A percentile compares a stretch with the other conserved stretches of the same genome.
These are phyloP conservation scores for Carduelis carduelis DNA, from an alignment of 2,797 vertebrate genomes.

Conservation along the genomic window DNA sequence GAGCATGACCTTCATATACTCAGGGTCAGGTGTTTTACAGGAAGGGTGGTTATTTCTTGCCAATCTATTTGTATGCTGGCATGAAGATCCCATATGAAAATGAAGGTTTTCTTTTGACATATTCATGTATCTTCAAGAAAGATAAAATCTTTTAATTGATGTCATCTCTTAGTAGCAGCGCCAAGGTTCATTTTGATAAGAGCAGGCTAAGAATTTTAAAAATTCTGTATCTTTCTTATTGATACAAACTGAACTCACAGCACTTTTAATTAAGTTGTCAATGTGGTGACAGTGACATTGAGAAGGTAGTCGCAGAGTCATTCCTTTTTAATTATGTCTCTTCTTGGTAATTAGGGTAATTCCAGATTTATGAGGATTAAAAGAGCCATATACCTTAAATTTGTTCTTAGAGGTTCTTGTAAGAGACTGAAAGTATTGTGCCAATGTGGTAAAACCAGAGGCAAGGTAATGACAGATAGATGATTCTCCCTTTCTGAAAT, in stretches of 20 bases:
- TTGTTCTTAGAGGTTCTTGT: conserved; percentile 26
- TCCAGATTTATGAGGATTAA: conserved; percentile 60
- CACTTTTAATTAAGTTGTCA: conserved; percentile 67
- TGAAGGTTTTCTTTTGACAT: conserved; percentile 18
- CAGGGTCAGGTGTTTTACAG: neutral
- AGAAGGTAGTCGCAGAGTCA: conserved; percentile 41
- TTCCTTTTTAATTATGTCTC: conserved; percentile 39
- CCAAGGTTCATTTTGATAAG: conserved; percentile 12
- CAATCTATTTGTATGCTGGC: conserved; percentile 3
- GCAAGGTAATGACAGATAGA: neutral
- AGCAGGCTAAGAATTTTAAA: neutral
- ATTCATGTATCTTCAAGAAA: neutral
- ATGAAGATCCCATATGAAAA: neutral
- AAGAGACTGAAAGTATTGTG: neutral
- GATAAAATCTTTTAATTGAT: conserved; percentile 16
- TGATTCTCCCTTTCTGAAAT: conserved; percentile 4
- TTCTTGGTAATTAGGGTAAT: conserved; percentile 56
- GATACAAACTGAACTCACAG: conserved; percentile 36
- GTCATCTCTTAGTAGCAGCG: neutral
- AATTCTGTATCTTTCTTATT: conserved; percentile 37
- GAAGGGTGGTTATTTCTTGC: conserved; percentile 10
- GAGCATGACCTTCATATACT: neutral
- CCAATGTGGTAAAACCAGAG: neutral
- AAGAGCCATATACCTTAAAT: conserved; percentile 1
- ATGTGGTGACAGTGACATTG: conserved; percentile 14